These are phyloP conservation scores for Lucilia sericata DNA, from an alignment of 1,140 invertebrate species.

Conservation along the genomic window DNA sequence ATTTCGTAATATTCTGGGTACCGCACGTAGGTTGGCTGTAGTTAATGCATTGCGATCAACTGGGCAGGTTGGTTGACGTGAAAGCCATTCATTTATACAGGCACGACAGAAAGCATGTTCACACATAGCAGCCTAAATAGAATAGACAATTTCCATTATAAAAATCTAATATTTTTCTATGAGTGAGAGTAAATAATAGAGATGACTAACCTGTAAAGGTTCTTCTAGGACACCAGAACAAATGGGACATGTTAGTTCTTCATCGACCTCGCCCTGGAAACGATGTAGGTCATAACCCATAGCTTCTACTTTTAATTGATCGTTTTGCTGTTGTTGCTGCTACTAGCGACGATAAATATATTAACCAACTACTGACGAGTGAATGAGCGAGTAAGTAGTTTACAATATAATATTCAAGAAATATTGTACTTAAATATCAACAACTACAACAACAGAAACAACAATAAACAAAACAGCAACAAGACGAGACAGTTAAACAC, in stretches of 20 bases:
- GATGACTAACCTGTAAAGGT: conserved; percentile 76
- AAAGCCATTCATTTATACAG: conserved; percentile 96
- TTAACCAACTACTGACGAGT: neutral
- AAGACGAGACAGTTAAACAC: neutral
- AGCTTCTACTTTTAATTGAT: conserved; percentile 13
- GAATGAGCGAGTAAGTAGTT: neutral
- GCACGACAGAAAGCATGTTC: conserved; percentile 95
- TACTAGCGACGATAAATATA: neutral
- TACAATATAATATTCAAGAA: neutral
- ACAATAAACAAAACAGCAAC: too few species aligned
- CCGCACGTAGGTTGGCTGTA: conserved; percentile 86
- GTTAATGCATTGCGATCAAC: conserved; percentile 91
- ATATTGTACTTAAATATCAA: neutral
- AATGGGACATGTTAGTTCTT: conserved; percentile 85
- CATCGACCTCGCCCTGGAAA: conserved; percentile 85
- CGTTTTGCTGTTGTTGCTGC: neutral
- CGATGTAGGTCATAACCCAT: conserved; percentile 86
- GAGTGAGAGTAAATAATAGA: neutral
- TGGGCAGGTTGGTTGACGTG: conserved; percentile 91
- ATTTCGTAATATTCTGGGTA: conserved; percentile 92
- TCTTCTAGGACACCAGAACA: conserved; percentile 85
- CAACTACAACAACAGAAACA: neutral
- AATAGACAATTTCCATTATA: neutral
- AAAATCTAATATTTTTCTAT: neutral
- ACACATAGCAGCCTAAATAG: conserved; percentile 86